Evolutionary conservation across 2,888 invertebrate species (phyloP).

Genomic region (Meiosimyza decipiens): DNA sequence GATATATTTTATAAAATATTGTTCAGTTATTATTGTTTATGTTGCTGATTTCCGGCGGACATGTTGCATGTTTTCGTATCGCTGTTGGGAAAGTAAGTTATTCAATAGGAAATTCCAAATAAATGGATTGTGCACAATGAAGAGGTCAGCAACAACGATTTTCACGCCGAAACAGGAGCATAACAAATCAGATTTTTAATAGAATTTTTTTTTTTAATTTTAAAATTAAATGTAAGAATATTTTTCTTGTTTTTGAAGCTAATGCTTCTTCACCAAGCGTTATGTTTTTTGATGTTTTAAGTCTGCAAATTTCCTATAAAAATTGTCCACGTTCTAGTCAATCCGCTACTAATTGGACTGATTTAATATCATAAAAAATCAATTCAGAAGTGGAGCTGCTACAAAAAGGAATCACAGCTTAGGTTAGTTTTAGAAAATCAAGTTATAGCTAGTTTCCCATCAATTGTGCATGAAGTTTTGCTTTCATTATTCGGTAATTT

Average conservation of each 20-base stretch:
- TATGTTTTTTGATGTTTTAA: too few relatives aligned
- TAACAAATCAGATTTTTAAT: background rate
- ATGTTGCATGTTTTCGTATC: background rate
- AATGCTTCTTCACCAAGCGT: too few relatives aligned
- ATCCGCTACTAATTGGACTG: too few relatives aligned
- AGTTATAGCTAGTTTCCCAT: too few relatives aligned
- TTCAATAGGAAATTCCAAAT: background rate
- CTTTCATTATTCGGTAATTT: too few relatives aligned
- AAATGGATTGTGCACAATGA: background rate
- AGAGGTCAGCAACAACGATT: background rate
- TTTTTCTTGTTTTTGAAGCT: background rate
- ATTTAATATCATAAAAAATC: too few relatives aligned
- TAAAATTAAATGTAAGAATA: background rate
- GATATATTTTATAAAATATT: slow-evolving; percentile 23
- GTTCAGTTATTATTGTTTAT: slow-evolving; percentile 13
- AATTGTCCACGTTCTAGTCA: background rate
- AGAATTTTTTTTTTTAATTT: background rate
- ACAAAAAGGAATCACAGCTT: too few relatives aligned
- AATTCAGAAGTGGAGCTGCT: too few relatives aligned
- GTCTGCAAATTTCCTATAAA: background rate
- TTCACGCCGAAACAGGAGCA: background rate
- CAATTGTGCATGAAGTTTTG: too few relatives aligned
- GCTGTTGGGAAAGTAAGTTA: background rate
- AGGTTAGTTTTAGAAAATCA: too few relatives aligned
- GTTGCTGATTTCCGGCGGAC: slow-evolving; percentile 11